Base-by-base conservation (phyloP, 2,888 invertebrate genomes). In the Nephrotoma guestfalica region DNA sequence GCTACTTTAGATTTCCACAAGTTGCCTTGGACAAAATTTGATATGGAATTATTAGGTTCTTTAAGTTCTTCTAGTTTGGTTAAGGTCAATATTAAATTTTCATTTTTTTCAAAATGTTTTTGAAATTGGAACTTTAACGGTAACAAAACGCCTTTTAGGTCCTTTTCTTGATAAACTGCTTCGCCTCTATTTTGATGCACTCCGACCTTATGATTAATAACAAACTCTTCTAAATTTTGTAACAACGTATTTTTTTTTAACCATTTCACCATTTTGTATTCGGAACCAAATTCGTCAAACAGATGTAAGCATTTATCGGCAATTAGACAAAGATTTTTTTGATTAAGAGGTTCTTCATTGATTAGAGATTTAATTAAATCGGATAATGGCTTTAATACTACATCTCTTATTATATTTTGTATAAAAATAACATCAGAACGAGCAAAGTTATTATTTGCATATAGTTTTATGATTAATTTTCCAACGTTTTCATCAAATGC, bases 1-100 rank as follows among this genome's bases (percentile, higher is more conserved):
- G 40, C 40, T 84, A 83, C 45, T 57, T 87, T 87, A 51, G 86
- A 41, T 51, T 87, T 2, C 86, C 86, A 87, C 43, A 87, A n/a
- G 42, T 87, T 83, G 6, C 87, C 86, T 71, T 86, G 86, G 0
- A 86, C 57, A 71, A 86, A 86, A 86, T 86, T 43, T n/a, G 15
- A 18, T 30, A 41, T 30, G 15, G 15, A 57, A n/a, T 41, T 71
- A 41, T 42, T 86, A 7, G 30, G 47, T n/a, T 86, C 41, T 13
- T 86, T 86, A 86, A 86, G 57, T 18, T 30, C 51, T 83, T 84
- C 30, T 71, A 42, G 42, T 42, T 42, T 42, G 42, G 42, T 42
- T 30, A 30, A 30, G 30, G 30, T 30, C 0, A 30, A 30, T 2
- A 1, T 9, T 1, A 47, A 47, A n/a, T 47, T 47, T 9, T 47